Conservation (phyloP, 37 sponge, comb jelly and placozoan genomes). For the Beroe forskalii region DNA sequence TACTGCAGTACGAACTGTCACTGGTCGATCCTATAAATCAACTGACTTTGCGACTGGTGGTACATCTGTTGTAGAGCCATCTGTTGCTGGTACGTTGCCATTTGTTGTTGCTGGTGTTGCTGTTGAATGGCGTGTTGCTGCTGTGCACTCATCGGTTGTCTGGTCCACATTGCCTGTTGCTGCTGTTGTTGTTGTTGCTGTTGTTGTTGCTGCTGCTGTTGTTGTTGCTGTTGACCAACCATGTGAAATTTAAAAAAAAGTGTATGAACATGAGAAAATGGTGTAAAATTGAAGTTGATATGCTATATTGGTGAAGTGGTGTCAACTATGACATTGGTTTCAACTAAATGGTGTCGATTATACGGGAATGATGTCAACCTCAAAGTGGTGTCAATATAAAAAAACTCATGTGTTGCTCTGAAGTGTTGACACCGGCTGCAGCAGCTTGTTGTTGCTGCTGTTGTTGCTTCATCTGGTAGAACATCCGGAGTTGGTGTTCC, state of each 20-base stretch:
- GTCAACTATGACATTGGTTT: too few species aligned
- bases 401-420: not conserved
- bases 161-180: not conserved
- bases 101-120: slow-evolving; percentile 20
- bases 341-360: too few species aligned
- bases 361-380: too few species aligned
- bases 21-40: too few species aligned
- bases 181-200: not conserved
- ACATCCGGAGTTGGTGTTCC: not conserved
- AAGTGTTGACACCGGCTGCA: not conserved
- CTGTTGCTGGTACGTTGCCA: slow-evolving; percentile 9
- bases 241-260: too few species aligned
- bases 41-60: not conserved
- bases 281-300: too few species aligned
- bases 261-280: too few species aligned
- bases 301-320: too few species aligned
- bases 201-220: slow-evolving; percentile 9
- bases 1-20: too few species aligned
- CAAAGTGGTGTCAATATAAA: too few species aligned
- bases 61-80: slow-evolving; percentile 41
- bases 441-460: not conserved
- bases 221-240: slow-evolving; percentile 25
- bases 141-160: not conserved
- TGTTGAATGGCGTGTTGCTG: not conserved
- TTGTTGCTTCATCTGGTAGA: not conserved